phyloP scores from a whole-genome alignment of 2,888 invertebrate species.

The Xanthia togata region DNA sequence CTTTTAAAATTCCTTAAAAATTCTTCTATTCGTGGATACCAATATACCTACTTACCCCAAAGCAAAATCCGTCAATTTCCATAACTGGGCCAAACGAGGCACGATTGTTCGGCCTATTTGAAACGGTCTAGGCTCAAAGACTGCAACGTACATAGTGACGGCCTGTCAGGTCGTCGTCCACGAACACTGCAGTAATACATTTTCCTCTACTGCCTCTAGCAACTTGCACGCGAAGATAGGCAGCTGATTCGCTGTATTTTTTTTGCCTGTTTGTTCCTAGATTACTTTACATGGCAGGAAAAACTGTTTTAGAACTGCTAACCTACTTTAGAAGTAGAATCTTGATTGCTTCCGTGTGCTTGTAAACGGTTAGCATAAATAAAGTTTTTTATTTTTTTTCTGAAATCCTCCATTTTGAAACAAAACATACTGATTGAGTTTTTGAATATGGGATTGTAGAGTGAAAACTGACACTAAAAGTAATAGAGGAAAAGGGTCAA shows the following conservation, averaged over 20 bases:
- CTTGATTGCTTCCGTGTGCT: slow-evolving; percentile 40
- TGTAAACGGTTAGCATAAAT: slow-evolving; percentile 33
- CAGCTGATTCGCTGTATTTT: slow-evolving; percentile 47
- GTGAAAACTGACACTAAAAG: neutral
- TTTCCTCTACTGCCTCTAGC: slow-evolving; percentile 52
- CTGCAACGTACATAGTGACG: slow-evolving; percentile 47
- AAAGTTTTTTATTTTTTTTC: neutral
- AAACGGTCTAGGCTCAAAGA: slow-evolving; percentile 35
- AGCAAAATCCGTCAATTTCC: slow-evolving; percentile 13
- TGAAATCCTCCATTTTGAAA: neutral
- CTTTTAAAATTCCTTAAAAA: too few species aligned
- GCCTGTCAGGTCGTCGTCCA: slow-evolving; percentile 60
- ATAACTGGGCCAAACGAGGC: slow-evolving; percentile 35
- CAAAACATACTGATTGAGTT: too few species aligned
- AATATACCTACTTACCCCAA: neutral
- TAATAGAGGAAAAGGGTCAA: neutral
- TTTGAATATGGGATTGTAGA: neutral
- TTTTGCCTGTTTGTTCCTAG: slow-evolving; percentile 47
- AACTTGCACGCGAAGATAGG: slow-evolving; percentile 64
- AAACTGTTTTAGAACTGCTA: slow-evolving; percentile 47
- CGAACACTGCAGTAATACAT: slow-evolving; percentile 66
- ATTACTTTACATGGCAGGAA: slow-evolving; percentile 37
- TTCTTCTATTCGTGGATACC: neutral
- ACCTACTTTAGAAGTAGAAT: slow-evolving; percentile 51
- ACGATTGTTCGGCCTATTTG: slow-evolving; percentile 12